Evolutionary conservation across 1,140 invertebrate species (phyloP), one percentile per base, ranked within the genome.

Genomic region (Trypoxylus dichotomus): DNA sequence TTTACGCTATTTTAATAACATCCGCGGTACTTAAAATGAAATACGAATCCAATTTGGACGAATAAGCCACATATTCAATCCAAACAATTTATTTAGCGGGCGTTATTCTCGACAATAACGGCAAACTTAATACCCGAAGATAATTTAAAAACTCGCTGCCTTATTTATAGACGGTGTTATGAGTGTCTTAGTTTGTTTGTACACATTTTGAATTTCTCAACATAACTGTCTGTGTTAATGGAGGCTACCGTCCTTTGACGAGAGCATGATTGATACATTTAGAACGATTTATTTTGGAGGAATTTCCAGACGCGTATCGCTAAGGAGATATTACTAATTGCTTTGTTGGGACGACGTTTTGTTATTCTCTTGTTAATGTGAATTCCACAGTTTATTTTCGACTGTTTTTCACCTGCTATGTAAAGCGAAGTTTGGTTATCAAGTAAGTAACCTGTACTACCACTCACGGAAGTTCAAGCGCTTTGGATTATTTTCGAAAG

Each of bases 251-350:
- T 19, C 13, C 47, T 54, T 54, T 54, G 47, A 54, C 47, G 47
- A 54, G 47, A 54, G 19, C 47, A 54, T 54, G 47, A 54, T 54
- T 54, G 47, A 54, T 54, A 54, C 47, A 54, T 54, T 54, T 54
- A 54, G 13, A 19, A n/a, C 47, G 47, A 54, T 54, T 54, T 54
- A 54, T 54, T 54, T 54, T 54, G 15, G 47, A 54, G 47, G 47
- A 54, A 54, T 54, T 54, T 54, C 47, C 47, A 54, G 47, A 54
- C 47, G 19, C 47, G 19, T 19, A 54, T 54, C 47, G 15, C 47
- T 5, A 3, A 19, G 47, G 19, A 15, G 47, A 54, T 54, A 54
- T 54, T 19, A 54, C 47, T 54, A 54, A 54, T 54, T 54, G 47
- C 47, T 54, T 54, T 54, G 47, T 54, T 54, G 47, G 15, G 15